phyloP scores from a whole-genome alignment of 2,113 vertebrate genomes.

The Vulpes lagopus region DNA sequence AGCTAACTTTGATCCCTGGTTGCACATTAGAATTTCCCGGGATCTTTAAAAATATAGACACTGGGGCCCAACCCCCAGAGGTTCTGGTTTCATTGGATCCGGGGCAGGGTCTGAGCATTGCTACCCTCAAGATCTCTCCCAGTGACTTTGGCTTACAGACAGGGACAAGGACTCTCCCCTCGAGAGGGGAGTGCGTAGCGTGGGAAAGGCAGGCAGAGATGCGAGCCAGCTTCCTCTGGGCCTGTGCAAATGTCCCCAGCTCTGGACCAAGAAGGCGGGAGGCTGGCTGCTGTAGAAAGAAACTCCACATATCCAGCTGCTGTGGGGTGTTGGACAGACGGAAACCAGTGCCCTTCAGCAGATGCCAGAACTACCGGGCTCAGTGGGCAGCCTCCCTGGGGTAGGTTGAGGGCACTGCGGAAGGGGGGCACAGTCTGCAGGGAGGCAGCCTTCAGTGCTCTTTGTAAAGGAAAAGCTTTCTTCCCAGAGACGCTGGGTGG shows the following conservation, averaged over 20 bases:
- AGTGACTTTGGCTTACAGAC: no score
- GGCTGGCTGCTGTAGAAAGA: rapidly evolving
- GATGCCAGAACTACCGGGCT: neutral
- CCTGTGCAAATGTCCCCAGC: neutral
- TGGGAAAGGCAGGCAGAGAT: neutral
- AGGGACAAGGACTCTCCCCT: neutral
- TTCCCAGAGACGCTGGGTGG: rapidly evolving
- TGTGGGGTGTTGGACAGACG: neutral
- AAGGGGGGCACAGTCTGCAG: neutral
- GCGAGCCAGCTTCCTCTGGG: neutral
- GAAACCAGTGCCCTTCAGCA: neutral
- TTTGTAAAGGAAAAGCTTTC: neutral
- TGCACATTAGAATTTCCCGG: neutral
- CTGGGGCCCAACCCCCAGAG: neutral
- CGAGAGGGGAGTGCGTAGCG: rapidly evolving
- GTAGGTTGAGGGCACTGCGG: neutral
- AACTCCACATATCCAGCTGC: neutral
- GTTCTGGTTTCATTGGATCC: neutral
- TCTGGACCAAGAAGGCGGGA: neutral
- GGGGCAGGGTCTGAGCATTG: neutral
- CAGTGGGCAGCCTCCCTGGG: neutral
- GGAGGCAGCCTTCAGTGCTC: neutral
- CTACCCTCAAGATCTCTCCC: neutral
- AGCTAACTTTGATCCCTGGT: neutral
- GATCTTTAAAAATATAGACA: neutral